A percentile compares a stretch with the other conserved stretches of the same genome.
Conservation (phyloP, 2,888 invertebrate genomes). For the Bedellia somnulentella region DNA sequence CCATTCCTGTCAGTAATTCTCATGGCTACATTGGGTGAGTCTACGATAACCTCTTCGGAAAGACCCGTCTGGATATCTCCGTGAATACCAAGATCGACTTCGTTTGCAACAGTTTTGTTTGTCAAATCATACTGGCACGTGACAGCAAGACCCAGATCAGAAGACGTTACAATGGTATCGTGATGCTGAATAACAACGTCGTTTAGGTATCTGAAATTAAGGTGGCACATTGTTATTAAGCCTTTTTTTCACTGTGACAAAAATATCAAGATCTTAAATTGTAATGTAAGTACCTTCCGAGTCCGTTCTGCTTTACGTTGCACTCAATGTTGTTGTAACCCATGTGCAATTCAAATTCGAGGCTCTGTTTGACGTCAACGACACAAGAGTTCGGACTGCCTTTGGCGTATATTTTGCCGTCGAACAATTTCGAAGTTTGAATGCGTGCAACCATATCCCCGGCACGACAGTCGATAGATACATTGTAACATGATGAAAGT, state of each 20-base stretch:
- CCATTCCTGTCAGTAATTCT: constrained; percentile 85
- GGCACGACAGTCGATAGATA: constrained; percentile 88
- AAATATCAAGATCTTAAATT: too few species aligned
- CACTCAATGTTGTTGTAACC: constrained; percentile 91
- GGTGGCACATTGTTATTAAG: constrained; percentile 5
- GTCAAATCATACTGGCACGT: constrained; percentile 93
- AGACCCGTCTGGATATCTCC: constrained; percentile 86
- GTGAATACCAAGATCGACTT: constrained; percentile 85
- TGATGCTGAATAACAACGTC: constrained; percentile 95
- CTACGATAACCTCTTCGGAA: constrained; percentile 89
- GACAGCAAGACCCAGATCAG: constrained; percentile 89
- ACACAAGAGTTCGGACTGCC: constrained; percentile 92
- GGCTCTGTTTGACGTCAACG: constrained; percentile 81
- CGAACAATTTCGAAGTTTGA: constrained; percentile 89
- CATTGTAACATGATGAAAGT: constrained; percentile 91
- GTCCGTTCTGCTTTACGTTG: constrained; percentile 86
- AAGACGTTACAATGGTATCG: constrained; percentile 92
- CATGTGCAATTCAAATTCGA: constrained; percentile 91
- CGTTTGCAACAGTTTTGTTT: constrained; percentile 91
- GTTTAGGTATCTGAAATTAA: constrained; percentile 67
- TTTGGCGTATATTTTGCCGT: constrained; percentile 93
- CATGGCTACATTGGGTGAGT: constrained; percentile 94
- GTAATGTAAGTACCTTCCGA: constrained; percentile 67
- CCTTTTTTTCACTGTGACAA: neutral
- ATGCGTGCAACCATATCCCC: constrained; percentile 93